A percentile compares a stretch with the other conserved stretches of the same genome.
phyloP scores from a whole-genome alignment of 2,797 vertebrate genomes.

The Anniella stebbinsi region DNA sequence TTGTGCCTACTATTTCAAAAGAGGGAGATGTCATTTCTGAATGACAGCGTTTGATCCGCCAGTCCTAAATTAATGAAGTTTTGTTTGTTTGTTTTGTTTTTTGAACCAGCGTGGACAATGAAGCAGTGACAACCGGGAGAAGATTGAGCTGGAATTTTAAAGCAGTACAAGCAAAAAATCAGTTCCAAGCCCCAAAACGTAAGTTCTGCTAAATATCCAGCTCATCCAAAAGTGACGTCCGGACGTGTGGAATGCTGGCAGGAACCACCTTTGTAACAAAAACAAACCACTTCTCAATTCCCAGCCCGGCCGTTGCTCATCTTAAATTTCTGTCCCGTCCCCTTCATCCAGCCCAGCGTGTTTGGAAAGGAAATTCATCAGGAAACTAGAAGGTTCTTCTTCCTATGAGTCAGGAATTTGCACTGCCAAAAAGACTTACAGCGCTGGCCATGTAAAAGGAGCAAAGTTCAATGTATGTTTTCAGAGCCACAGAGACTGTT shows the following conservation, averaged over 20 bases:
- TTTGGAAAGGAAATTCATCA: constrained; percentile 65
- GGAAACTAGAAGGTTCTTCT: constrained; percentile 64
- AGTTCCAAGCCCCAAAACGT: constrained; percentile 68
- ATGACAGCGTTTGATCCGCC: too few relatives aligned
- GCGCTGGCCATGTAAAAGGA: constrained; percentile 45
- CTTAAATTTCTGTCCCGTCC: constrained; percentile 55
- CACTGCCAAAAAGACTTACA: constrained; percentile 52
- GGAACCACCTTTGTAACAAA: constrained; percentile 64
- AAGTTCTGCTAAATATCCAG: constrained; percentile 59
- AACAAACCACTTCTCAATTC: constrained; percentile 40
- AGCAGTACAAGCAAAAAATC: constrained; percentile 18
- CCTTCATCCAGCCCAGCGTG: constrained; percentile 45
- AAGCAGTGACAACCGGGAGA: too few relatives aligned
- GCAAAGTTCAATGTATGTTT: constrained; percentile 47
- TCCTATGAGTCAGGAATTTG: constrained; percentile 59
- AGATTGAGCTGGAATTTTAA: too few relatives aligned
- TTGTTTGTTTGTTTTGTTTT: too few relatives aligned
- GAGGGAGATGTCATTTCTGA: too few relatives aligned
- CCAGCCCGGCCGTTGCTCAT: constrained; percentile 36
- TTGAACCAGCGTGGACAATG: too few relatives aligned
- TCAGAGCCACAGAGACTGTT: not conserved
- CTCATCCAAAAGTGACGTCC: constrained; percentile 47
- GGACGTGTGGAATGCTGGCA: constrained; percentile 59
- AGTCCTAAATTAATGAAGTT: too few relatives aligned
- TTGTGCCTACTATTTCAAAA: too few relatives aligned